phyloP scores from a whole-genome alignment of 2,888 invertebrate species.

The Dryobota labecula region DNA sequence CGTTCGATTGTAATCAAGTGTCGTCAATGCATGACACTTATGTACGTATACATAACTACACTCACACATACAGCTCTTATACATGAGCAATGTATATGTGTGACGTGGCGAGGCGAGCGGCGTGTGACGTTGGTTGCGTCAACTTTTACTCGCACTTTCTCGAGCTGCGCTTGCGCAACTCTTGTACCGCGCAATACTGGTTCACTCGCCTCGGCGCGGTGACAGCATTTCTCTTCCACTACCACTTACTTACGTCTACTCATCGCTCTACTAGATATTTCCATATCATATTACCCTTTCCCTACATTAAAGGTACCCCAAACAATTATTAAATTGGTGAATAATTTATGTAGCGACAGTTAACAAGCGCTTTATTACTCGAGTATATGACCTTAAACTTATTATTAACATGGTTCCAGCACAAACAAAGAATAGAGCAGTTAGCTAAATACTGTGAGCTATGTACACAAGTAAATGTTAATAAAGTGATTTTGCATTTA shows the following conservation, averaged over 20 bases:
- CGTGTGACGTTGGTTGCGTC: conserved; percentile 88
- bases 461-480: conserved; percentile 46
- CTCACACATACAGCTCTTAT: conserved; percentile 51
- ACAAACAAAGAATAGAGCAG: conserved; percentile 62
- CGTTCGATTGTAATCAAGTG: conserved; percentile 82
- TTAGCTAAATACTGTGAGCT: conserved; percentile 59
- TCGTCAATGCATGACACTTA: conserved; percentile 81
- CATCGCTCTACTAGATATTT: conserved; percentile 33
- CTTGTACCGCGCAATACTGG: conserved; percentile 81
- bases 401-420: conserved; percentile 66
- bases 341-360: conserved; percentile 66
- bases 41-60: conserved; percentile 67
- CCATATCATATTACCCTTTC: conserved; percentile 35
- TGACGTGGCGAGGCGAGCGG: conserved; percentile 75
- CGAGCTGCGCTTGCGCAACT: conserved; percentile 88
- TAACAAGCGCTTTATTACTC: conserved; percentile 65
- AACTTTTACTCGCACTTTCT: conserved; percentile 91
- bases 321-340: conserved; percentile 64
- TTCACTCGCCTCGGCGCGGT: conserved; percentile 79
- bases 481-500: conserved; percentile 68
- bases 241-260: conserved; percentile 41
- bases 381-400: conserved; percentile 73
- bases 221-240: conserved; percentile 79
- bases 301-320: conserved; percentile 28
- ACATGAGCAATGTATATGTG: conserved; percentile 68